phyloP scores from a whole-genome alignment of 1,140 invertebrate genomes.

The Odontomachus brunneus region DNA sequence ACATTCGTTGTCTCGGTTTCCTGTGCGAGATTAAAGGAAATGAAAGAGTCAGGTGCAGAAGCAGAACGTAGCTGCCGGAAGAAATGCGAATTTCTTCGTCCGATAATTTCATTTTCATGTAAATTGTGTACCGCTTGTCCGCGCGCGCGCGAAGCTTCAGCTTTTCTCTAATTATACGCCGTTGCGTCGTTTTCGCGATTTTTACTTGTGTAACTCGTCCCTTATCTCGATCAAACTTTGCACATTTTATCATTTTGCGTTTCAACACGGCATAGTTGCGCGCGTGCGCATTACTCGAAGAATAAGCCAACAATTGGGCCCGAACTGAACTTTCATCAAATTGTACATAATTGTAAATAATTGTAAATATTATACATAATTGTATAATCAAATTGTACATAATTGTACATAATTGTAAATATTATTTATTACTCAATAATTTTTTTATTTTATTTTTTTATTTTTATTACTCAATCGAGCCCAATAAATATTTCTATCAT shows the following conservation, averaged over 20 bases:
- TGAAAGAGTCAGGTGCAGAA: conserved; percentile 1
- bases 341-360: no score
- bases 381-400: no score
- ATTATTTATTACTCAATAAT: no score
- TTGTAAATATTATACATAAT: no score
- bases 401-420: no score
- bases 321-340: background rate
- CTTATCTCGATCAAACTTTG: conserved; percentile 24
- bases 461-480: no score
- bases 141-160: background rate
- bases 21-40: conserved; percentile 10
- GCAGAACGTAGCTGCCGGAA: conserved; percentile 38
- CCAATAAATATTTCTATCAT: no score
- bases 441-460: no score
- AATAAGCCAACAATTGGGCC: conserved; percentile 11
- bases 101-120: conserved; percentile 34
- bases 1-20: background rate
- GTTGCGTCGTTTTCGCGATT: conserved; percentile 26
- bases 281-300: background rate
- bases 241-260: conserved; percentile 12
- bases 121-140: background rate
- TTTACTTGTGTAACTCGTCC: conserved; percentile 9
- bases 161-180: conserved; percentile 46
- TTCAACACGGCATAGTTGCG: background rate
- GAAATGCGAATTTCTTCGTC: conserved; percentile 30